phyloP scores from a whole-genome alignment of 2,113 vertebrate species.

The Hystrix cristata region DNA sequence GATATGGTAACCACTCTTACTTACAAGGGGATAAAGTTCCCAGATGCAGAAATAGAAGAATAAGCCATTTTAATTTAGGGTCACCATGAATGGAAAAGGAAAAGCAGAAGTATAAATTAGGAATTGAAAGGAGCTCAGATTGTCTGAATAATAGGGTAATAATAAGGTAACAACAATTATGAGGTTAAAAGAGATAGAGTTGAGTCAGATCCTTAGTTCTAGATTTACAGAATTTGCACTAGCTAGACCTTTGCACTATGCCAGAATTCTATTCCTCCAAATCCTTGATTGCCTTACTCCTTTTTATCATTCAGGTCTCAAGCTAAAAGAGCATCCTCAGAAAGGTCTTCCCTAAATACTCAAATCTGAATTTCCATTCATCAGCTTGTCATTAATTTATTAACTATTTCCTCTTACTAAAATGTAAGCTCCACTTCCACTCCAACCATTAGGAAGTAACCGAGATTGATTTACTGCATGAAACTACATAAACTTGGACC shows the following conservation, averaged over 20 bases:
- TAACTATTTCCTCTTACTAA: slow-evolving; percentile 20
- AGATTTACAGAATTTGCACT: slow-evolving; percentile 12
- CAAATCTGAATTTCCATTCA: slow-evolving; percentile 31
- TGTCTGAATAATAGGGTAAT: background rate
- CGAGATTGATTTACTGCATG: background rate
- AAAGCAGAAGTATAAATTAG: background rate
- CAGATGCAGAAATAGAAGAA: background rate
- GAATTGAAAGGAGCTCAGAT: background rate
- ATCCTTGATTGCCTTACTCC: background rate
- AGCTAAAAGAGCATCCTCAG: background rate
- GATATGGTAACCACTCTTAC: background rate
- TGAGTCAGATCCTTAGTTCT: slow-evolving; percentile 3
- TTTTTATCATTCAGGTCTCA: background rate
- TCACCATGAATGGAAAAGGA: background rate
- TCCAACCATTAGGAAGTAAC: background rate
- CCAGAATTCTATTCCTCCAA: background rate
- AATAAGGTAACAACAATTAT: background rate
- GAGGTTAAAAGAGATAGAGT: background rate
- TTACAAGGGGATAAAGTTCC: background rate
- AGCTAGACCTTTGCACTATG: background rate
- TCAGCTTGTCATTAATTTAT: slow-evolving; percentile 23
- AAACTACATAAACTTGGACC: background rate
- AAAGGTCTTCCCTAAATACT: background rate
- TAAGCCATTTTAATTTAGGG: slow-evolving; percentile 3
- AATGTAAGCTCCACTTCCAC: slow-evolving; percentile 4